phyloP scores from a whole-genome alignment of 2,113 vertebrate genomes.

The Amazona vittata region DNA sequence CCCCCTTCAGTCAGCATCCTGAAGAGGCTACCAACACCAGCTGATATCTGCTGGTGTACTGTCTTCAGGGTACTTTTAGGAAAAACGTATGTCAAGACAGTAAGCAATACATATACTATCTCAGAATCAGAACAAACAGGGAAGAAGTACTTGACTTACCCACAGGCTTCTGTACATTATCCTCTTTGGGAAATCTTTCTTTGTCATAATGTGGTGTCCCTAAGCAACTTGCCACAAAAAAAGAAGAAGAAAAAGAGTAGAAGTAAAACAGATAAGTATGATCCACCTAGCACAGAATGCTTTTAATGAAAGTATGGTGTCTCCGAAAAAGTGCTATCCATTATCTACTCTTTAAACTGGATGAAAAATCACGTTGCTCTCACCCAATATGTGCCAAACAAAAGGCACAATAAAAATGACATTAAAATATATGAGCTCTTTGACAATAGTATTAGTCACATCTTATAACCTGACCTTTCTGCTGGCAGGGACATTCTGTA shows the following conservation, averaged over 20 bases:
- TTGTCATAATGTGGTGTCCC: conserved; percentile 19
- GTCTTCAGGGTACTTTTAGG: neutral
- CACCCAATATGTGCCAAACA: conserved; percentile 47
- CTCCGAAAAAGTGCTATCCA: conserved; percentile 47
- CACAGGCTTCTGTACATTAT: conserved; percentile 17
- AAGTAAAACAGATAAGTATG: conserved; percentile 23
- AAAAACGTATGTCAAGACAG: conserved; percentile 5
- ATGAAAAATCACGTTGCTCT: conserved; percentile 64
- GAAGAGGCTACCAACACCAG: neutral
- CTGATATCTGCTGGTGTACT: conserved; percentile 6
- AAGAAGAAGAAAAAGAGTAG: neutral
- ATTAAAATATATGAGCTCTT: conserved; percentile 62
- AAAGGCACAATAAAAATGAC: conserved; percentile 51
- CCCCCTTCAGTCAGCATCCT: neutral
- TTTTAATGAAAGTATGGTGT: conserved; percentile 64
- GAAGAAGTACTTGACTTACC: conserved; percentile 33
- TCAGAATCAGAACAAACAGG: conserved; percentile 18
- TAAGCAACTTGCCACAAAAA: conserved; percentile 28
- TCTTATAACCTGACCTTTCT: conserved; percentile 68
- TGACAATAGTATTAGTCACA: conserved; percentile 62
- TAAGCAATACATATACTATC: neutral
- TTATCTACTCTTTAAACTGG: conserved; percentile 36
- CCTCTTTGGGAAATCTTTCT: conserved; percentile 49
- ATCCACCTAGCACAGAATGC: conserved; percentile 35
- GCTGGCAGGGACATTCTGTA: conserved; percentile 44